These are phyloP conservation scores for Plagodis dolabraria DNA, from an alignment of 2,888 invertebrate species.

Conservation along the genomic window DNA sequence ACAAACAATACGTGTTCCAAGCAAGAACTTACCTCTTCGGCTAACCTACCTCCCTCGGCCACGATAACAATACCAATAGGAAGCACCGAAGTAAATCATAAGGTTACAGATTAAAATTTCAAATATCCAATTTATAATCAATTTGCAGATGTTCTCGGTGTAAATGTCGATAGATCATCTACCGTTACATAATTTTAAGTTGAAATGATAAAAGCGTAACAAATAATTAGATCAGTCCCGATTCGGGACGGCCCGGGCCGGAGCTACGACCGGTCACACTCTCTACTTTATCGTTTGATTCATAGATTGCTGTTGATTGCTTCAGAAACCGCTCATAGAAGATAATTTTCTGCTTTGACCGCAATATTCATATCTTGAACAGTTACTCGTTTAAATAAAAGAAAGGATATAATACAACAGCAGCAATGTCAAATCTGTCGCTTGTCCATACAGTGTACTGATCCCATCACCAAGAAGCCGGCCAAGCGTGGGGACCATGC, in stretches of 20 bases:
- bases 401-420: too few relatives aligned
- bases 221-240: constrained; percentile 31
- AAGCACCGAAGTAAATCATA: too few relatives aligned
- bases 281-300: constrained; percentile 21
- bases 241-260: constrained; percentile 23
- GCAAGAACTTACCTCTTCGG: too few relatives aligned
- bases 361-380: too few relatives aligned
- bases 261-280: constrained; percentile 26
- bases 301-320: constrained; percentile 23
- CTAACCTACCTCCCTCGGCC: too few relatives aligned
- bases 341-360: neutral
- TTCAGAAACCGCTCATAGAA: neutral
- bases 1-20: too few relatives aligned
- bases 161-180: constrained; percentile 17
- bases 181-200: constrained; percentile 37
- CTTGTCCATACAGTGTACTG: too few relatives aligned
- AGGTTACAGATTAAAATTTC: constrained; percentile 2
- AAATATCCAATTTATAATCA: constrained; percentile 17
- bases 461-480: too few relatives aligned
- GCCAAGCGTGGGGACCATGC: too few relatives aligned
- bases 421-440: too few relatives aligned
- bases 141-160: constrained; percentile 18
- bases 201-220: constrained; percentile 30
- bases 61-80: too few relatives aligned
- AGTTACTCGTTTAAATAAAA: too few relatives aligned